Percentiles rank a stretch among this genome's conserved stretches.
phyloP scores from a whole-genome alignment of 2,113 vertebrate genomes.

The Chamaetylas fuelleborni region DNA sequence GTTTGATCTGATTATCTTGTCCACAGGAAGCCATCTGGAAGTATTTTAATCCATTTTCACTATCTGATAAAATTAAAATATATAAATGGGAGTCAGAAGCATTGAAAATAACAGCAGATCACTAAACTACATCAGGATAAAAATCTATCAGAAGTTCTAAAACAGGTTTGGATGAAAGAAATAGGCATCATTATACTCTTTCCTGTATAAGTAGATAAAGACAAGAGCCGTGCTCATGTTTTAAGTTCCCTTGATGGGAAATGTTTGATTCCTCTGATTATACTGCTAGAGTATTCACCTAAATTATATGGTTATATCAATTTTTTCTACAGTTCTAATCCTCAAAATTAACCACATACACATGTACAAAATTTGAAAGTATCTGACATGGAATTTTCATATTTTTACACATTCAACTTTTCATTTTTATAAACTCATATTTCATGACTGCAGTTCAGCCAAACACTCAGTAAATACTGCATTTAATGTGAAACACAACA shows the following conservation, averaged over 20 bases:
- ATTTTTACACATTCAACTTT: neutral
- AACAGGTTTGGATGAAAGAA: neutral
- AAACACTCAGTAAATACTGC: neutral
- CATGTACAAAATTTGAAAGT: neutral
- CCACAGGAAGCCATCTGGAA: constrained; percentile 88
- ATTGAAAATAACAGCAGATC: neutral
- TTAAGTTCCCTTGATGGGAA: neutral
- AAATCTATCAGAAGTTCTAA: neutral
- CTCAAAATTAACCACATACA: neutral
- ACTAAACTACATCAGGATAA: neutral
- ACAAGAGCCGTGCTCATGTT: neutral
- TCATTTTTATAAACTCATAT: neutral
- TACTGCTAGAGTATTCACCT: neutral
- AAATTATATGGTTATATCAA: neutral
- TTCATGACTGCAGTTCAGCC: neutral
- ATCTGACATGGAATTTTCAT: neutral
- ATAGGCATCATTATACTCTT: neutral
- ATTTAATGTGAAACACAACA: neutral
- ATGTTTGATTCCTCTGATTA: neutral
- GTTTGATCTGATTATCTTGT: constrained; percentile 85
- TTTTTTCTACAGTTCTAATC: neutral
- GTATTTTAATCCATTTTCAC: constrained; percentile 52
- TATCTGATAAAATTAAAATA: constrained; percentile 63
- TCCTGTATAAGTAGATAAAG: neutral
- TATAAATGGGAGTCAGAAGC: neutral